Percentiles rank a stretch among this genome's conserved stretches.
phyloP scores from a whole-genome alignment of 2,797 vertebrate genomes.

The Tokudaia muenninki region DNA sequence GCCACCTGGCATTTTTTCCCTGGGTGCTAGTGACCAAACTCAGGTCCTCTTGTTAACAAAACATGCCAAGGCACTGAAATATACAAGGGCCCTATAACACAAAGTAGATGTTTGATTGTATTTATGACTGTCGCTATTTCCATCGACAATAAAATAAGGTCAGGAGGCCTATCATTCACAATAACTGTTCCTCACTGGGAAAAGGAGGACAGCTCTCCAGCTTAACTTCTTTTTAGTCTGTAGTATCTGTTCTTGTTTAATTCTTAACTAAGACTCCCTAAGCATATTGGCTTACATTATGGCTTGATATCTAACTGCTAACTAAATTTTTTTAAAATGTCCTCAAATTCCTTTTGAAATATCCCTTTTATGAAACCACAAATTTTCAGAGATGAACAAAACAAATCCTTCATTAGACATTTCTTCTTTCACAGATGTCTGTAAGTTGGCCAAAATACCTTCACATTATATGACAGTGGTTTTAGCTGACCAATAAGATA shows the following conservation, averaged over 20 bases:
- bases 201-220: constrained; percentile 3
- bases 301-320: background rate
- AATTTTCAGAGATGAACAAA: constrained; percentile 48
- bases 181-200: constrained; percentile 20
- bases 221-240: constrained; percentile 5
- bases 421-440: constrained; percentile 46
- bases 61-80: background rate
- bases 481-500: constrained; percentile 47
- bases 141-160: constrained; percentile 57
- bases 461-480: constrained; percentile 32
- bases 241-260: constrained; percentile 10
- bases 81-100: constrained; percentile 12
- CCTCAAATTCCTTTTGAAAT: background rate
- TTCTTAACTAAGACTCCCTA: constrained; percentile 27
- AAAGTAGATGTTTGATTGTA: background rate
- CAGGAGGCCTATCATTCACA: background rate
- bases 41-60: background rate
- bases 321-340: background rate
- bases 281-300: constrained; percentile 18
- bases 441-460: constrained; percentile 55
- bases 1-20: background rate
- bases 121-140: constrained; percentile 35
- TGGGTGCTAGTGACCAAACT: background rate
- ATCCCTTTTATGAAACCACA: background rate
- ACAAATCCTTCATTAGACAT: background rate